These are phyloP conservation scores for Tolypeutes matacus DNA, from an alignment of 2,797 vertebrate species.

Conservation along the genomic window DNA sequence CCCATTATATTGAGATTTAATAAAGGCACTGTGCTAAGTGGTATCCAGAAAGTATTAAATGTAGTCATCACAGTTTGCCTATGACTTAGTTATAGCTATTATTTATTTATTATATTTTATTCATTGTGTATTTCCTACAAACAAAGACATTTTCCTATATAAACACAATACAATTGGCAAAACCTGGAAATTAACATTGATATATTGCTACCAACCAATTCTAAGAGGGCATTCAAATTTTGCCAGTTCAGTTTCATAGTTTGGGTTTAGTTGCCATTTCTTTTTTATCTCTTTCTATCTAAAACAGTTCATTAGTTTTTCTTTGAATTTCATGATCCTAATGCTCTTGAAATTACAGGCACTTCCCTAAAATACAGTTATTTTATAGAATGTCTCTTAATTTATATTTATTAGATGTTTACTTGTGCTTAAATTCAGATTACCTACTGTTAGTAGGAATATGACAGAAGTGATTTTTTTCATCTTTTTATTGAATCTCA, in stretches of 20 bases:
- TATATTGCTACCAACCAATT: neutral
- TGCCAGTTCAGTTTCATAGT: neutral
- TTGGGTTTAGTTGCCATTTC: neutral
- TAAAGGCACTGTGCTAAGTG: neutral
- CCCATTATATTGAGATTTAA: neutral
- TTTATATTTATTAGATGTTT: neutral
- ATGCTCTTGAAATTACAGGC: neutral
- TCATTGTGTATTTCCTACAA: neutral
- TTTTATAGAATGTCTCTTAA: neutral
- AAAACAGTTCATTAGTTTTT: neutral
- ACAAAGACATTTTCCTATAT: neutral
- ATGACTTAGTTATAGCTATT: neutral
- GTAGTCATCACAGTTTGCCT: neutral
- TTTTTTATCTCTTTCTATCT: neutral
- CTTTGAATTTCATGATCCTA: neutral
- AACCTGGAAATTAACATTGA: neutral
- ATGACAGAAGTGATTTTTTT: neutral
- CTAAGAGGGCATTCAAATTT: neutral
- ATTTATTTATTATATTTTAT: neutral
- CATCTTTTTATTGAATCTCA: neutral
- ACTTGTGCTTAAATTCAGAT: neutral
- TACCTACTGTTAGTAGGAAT: neutral
- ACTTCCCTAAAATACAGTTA: neutral
- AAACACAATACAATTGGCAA: neutral
- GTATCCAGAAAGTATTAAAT: neutral